Percentiles rank a stretch among this genome's conserved stretches.
phyloP scores from a whole-genome alignment of 1,140 invertebrate species.

The Brachionus koreanus region DNA sequence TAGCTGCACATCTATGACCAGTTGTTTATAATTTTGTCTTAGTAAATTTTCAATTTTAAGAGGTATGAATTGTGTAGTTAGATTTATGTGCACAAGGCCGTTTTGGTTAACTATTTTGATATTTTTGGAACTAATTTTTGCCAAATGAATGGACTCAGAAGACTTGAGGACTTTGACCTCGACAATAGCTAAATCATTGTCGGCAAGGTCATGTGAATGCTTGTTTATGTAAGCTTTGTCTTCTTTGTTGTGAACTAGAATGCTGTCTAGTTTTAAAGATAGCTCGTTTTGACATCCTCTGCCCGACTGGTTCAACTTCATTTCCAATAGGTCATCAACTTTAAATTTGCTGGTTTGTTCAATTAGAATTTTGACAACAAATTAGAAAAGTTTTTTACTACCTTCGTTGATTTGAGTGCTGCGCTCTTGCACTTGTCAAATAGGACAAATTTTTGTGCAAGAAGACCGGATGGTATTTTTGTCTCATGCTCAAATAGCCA shows the following conservation, averaged over 20 bases:
- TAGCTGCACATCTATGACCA: not conserved
- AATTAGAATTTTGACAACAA: not conserved
- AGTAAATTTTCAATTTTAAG: not conserved
- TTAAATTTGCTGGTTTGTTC: not conserved
- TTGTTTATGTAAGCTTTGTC: not conserved
- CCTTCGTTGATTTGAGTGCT: not conserved
- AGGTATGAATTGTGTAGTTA: not conserved
- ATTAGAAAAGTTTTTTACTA: not conserved
- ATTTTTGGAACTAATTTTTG: not conserved
- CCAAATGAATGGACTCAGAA: not conserved
- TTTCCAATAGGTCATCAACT: not conserved
- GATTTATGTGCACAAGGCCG: not conserved
- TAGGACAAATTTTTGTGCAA: slow-evolving; percentile 4
- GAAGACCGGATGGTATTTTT: not conserved
- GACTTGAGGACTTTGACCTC: not conserved
- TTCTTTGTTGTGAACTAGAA: slow-evolving; percentile 1
- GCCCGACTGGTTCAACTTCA: not conserved
- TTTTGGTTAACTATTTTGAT: not conserved
- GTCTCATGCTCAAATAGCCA: not conserved
- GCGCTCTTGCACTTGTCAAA: not conserved
- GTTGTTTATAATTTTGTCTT: not conserved
- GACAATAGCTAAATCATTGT: not conserved
- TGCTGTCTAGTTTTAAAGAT: not conserved
- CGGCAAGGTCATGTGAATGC: not conserved
- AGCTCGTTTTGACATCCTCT: not conserved